Conservation (phyloP, 1,140 invertebrate genomes). For the Leguminivora glycinivorella region DNA sequence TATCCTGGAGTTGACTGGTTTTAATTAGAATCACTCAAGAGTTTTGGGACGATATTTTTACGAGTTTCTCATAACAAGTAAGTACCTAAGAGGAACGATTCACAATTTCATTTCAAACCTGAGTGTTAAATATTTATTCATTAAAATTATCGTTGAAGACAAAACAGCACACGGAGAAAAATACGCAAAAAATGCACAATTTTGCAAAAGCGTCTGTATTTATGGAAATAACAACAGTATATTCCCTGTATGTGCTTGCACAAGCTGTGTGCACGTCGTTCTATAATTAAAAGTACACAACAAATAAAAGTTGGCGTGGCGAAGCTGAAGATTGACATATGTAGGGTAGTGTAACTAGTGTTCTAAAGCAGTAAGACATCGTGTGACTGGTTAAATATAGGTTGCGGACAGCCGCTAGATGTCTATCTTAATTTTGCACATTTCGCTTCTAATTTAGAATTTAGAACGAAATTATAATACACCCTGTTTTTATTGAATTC, state of each 20-base stretch:
- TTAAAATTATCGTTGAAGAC: not conserved
- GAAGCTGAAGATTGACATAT: conserved; percentile 3
- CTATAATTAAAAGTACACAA: conserved; percentile 4
- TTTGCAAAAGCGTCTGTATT: not conserved
- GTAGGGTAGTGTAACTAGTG: not conserved
- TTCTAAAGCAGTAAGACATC: not conserved
- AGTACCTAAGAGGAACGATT: too few relatives aligned
- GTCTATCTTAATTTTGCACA: conserved; percentile 4
- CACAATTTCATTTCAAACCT: too few relatives aligned
- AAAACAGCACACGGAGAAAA: not conserved
- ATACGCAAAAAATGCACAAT: too few relatives aligned
- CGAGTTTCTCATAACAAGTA: too few relatives aligned
- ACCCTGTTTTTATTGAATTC: too few relatives aligned
- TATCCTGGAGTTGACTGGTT: not conserved
- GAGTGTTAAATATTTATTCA: too few relatives aligned
- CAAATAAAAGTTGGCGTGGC: not conserved
- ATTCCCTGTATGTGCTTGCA: not conserved
- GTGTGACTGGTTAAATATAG: conserved; percentile 3
- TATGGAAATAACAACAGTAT: not conserved
- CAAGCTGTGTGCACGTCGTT: not conserved
- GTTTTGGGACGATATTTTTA: too few relatives aligned
- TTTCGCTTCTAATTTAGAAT: conserved; percentile 4
- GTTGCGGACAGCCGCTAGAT: conserved; percentile 2
- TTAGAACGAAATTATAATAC: not conserved
- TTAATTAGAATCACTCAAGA: too few relatives aligned